These are phyloP conservation scores for Nomada goodeniana DNA, from an alignment of 2,888 invertebrate genomes.

Conservation along the genomic window DNA sequence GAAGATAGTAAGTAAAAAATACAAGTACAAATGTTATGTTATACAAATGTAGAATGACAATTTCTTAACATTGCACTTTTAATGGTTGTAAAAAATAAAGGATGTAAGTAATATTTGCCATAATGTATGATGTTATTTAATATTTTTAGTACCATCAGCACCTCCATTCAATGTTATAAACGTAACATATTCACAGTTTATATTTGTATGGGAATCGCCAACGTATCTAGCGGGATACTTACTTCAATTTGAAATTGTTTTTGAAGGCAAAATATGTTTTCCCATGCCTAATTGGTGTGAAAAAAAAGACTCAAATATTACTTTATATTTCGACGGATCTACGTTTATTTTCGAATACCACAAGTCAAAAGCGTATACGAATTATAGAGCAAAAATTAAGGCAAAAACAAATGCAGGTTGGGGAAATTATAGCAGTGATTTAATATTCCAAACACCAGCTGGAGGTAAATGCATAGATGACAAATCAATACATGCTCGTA, in stretches of 20 bases:
- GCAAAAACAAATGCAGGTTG: slow-evolving; percentile 77
- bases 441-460: slow-evolving; percentile 62
- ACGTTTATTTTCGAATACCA: slow-evolving; percentile 48
- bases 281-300: slow-evolving; percentile 73
- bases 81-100: neutral
- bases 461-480: slow-evolving; percentile 29
- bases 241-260: slow-evolving; percentile 66
- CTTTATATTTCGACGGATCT: slow-evolving; percentile 51
- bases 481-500: neutral
- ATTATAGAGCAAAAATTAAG: slow-evolving; percentile 72
- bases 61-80: neutral
- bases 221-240: slow-evolving; percentile 74
- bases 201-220: slow-evolving; percentile 74
- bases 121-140: slow-evolving; percentile 16
- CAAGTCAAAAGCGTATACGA: slow-evolving; percentile 67
- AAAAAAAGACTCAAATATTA: slow-evolving; percentile 20
- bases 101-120: neutral
- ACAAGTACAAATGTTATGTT: neutral
- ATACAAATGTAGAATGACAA: neutral
- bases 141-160: slow-evolving; percentile 70
- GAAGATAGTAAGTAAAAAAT: slow-evolving; percentile 71
- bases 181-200: slow-evolving; percentile 66
- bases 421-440: slow-evolving; percentile 67
- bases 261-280: slow-evolving; percentile 69
- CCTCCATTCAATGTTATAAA: slow-evolving; percentile 62